Conservation (phyloP, 1,140 invertebrate species). For the Zaprionus inermis region DNA sequence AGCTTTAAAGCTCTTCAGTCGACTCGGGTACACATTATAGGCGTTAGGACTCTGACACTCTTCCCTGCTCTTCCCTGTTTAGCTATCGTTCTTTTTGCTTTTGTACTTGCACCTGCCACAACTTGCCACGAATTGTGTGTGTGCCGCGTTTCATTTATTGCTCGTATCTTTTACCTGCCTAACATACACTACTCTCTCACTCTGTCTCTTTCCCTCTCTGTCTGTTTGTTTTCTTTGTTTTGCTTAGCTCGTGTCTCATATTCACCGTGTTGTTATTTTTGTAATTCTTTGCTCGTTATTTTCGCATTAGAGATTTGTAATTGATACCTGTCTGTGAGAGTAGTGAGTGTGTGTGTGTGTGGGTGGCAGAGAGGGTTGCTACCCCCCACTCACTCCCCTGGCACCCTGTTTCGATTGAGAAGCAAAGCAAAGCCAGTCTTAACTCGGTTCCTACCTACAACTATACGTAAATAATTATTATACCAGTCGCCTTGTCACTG, state of each 20-base stretch:
- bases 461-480: constrained; percentile 66
- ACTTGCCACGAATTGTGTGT: constrained; percentile 43
- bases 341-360: constrained; percentile 46
- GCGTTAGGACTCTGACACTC: constrained; percentile 17
- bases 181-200: neutral
- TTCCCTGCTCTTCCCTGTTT: constrained; percentile 15
- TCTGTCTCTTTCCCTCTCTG: neutral
- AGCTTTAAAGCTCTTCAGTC: constrained; percentile 26
- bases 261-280: constrained; percentile 45
- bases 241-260: constrained; percentile 28
- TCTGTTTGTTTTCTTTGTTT: constrained; percentile 26
- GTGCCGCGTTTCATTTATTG: constrained; percentile 51
- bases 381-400: neutral
- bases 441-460: neutral
- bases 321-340: constrained; percentile 66
- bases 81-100: constrained; percentile 12
- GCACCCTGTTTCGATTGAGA: constrained; percentile 26
- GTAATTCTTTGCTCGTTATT: constrained; percentile 73
- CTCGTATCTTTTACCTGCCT: constrained; percentile 23
- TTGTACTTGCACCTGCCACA: constrained; percentile 38
- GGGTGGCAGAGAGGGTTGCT: constrained; percentile 21
- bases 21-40: constrained; percentile 16
- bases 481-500: constrained; percentile 59
- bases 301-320: constrained; percentile 77
- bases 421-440: constrained; percentile 55